These are phyloP conservation scores for Platyura marginata DNA, from an alignment of 1,140 invertebrate species.

Conservation along the genomic window DNA sequence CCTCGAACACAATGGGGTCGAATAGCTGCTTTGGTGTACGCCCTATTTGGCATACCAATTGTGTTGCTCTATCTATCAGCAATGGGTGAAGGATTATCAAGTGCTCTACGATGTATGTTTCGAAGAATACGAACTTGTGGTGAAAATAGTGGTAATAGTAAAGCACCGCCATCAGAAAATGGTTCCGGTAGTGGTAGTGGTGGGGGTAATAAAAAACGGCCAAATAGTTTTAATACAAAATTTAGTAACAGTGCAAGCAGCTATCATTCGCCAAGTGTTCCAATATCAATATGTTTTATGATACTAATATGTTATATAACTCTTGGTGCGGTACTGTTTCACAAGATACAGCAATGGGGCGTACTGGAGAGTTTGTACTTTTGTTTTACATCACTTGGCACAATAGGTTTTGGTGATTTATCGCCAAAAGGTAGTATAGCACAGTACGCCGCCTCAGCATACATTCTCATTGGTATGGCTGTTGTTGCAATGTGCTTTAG, in stretches of 20 bases:
- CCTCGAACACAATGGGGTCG: slow-evolving; percentile 73
- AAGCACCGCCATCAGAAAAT: slow-evolving; percentile 7
- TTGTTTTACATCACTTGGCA: slow-evolving; percentile 81
- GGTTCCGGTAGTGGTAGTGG: slow-evolving; percentile 5
- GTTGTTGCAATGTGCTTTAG: slow-evolving; percentile 94
- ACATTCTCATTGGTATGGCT: slow-evolving; percentile 86
- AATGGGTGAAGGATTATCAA: slow-evolving; percentile 50
- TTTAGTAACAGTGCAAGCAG: not conserved
- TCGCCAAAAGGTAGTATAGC: slow-evolving; percentile 36
- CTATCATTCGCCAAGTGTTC: slow-evolving; percentile 33
- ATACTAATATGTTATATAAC: slow-evolving; percentile 81
- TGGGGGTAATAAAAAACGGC: slow-evolving; percentile 5
- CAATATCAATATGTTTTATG: slow-evolving; percentile 73
- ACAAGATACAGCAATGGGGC: slow-evolving; percentile 76
- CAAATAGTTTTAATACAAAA: not conserved
- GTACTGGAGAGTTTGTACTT: slow-evolving; percentile 85
- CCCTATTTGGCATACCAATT: slow-evolving; percentile 73
- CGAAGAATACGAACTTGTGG: slow-evolving; percentile 13
- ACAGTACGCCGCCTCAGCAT: slow-evolving; percentile 51
- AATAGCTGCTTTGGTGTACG: slow-evolving; percentile 75
- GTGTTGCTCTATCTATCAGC: slow-evolving; percentile 79
- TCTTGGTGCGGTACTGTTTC: slow-evolving; percentile 79
- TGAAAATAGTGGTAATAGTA: slow-evolving; percentile 4
- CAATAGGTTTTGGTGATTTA: slow-evolving; percentile 78
- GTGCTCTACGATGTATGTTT: slow-evolving; percentile 21